A percentile compares a stretch with the other conserved stretches of the same genome.
Conservation (phyloP, 2,113 vertebrate genomes). For the Micronycteris hirsuta region DNA sequence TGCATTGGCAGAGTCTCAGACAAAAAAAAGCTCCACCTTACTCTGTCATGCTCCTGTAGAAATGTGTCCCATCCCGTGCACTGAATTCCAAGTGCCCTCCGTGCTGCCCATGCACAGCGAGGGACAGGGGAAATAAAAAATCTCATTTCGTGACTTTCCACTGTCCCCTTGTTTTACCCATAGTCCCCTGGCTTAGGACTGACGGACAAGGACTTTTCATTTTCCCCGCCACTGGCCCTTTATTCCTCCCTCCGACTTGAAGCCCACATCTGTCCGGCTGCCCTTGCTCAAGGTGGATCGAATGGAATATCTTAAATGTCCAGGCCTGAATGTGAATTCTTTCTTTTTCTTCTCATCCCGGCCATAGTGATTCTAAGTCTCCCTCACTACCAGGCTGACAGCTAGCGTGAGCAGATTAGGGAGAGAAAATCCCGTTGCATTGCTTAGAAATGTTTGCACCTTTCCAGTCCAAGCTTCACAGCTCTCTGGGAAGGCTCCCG, state of each 20-base stretch:
- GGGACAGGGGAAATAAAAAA: not conserved
- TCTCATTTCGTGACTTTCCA: not conserved
- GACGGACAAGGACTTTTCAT: not conserved
- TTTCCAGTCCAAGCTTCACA: not conserved
- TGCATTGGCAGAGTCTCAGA: not conserved
- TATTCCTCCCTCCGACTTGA: not conserved
- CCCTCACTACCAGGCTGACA: not conserved
- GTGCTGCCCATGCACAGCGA: not conserved
- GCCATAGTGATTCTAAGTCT: not conserved
- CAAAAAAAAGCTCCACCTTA: not conserved
- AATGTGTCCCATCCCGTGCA: too few species aligned
- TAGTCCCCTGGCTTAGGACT: not conserved
- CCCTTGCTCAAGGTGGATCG: not conserved
- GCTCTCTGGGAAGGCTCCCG: not conserved
- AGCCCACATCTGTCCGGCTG: not conserved
- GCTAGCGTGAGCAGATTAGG: not conserved
- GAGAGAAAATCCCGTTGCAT: not conserved
- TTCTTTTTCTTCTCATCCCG: not conserved
- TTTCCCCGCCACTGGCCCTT: not conserved
- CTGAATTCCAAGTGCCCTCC: not conserved
- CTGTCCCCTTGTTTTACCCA: not conserved
- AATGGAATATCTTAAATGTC: not conserved
- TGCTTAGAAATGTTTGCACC: not conserved
- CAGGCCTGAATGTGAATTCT: not conserved
- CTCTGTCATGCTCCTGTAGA: not conserved